phyloP scores from a whole-genome alignment of 2,797 vertebrate species.

The Oreochromis grahami region DNA sequence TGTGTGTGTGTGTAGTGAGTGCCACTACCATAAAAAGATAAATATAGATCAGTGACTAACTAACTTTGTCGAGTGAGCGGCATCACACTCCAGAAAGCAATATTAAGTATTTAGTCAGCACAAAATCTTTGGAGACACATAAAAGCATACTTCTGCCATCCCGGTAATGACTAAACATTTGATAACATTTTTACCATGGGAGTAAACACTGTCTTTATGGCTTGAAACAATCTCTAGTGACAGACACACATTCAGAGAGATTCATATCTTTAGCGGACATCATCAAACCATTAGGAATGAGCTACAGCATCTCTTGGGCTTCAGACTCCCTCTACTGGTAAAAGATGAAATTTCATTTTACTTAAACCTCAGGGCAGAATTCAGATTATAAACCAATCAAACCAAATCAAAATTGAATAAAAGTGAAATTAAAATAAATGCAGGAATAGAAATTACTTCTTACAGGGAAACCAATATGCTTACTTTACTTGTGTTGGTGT shows the following conservation, averaged over 20 bases:
- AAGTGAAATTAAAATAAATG: not conserved
- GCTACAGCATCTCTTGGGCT: conserved; percentile 8
- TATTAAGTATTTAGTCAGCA: conserved; percentile 18
- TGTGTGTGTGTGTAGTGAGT: not conserved
- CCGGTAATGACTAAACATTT: conserved; percentile 39
- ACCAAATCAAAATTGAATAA: not conserved
- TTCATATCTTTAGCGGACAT: conserved; percentile 30
- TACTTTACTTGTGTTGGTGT: not conserved
- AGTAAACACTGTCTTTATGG: conserved; percentile 38
- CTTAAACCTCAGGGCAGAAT: not conserved
- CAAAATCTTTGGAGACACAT: conserved; percentile 30
- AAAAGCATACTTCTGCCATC: conserved; percentile 21
- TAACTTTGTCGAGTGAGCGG: not conserved
- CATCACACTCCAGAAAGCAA: conserved; percentile 9
- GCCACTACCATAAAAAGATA: not conserved
- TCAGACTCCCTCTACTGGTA: conserved; percentile 58
- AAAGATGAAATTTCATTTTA: not conserved
- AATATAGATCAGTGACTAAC: not conserved
- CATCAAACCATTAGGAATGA: conserved; percentile 13
- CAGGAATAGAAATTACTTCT: not conserved
- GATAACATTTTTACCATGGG: conserved; percentile 27
- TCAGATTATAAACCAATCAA: not conserved
- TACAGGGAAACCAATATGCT: not conserved
- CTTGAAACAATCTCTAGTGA: conserved; percentile 32
- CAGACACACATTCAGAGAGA: not conserved